Evolutionary conservation across 2,888 invertebrate genomes (phyloP).

Genomic region (Mantis religiosa): DNA sequence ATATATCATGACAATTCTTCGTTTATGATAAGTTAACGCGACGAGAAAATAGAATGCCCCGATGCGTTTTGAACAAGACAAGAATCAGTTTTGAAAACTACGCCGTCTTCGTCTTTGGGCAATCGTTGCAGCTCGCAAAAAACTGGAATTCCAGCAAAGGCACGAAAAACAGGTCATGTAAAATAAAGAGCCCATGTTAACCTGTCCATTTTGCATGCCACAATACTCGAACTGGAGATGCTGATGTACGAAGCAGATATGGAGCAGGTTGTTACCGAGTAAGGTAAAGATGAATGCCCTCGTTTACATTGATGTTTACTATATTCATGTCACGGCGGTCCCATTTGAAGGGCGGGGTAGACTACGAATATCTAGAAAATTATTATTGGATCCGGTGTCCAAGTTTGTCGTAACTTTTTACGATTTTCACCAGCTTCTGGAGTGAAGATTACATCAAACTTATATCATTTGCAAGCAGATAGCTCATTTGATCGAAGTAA

Average conservation of each 20-base stretch:
- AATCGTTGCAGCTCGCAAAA: too few species aligned
- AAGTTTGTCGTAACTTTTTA: background rate
- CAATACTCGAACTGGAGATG: too few species aligned
- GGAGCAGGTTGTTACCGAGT: background rate
- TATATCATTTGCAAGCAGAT: background rate
- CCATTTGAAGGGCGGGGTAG: background rate
- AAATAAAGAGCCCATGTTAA: too few species aligned
- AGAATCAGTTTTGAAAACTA: too few species aligned
- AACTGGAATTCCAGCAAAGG: too few species aligned
- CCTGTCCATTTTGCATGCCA: too few species aligned
- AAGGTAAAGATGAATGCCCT: background rate
- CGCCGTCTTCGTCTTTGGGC: too few species aligned
- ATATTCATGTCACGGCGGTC: background rate
- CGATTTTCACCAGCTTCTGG: background rate
- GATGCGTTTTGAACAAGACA: too few species aligned
- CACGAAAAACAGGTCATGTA: too few species aligned
- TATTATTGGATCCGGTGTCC: background rate
- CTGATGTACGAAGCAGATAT: background rate
- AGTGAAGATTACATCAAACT: background rate
- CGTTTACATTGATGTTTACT: background rate
- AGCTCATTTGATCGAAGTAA: background rate
- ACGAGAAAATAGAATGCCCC: too few species aligned
- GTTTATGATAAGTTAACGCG: too few species aligned
- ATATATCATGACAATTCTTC: too few species aligned
- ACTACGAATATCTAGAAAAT: background rate